Evolutionary conservation across 2,797 vertebrate genomes (phyloP).

Genomic region (Trachops cirrhosus): DNA sequence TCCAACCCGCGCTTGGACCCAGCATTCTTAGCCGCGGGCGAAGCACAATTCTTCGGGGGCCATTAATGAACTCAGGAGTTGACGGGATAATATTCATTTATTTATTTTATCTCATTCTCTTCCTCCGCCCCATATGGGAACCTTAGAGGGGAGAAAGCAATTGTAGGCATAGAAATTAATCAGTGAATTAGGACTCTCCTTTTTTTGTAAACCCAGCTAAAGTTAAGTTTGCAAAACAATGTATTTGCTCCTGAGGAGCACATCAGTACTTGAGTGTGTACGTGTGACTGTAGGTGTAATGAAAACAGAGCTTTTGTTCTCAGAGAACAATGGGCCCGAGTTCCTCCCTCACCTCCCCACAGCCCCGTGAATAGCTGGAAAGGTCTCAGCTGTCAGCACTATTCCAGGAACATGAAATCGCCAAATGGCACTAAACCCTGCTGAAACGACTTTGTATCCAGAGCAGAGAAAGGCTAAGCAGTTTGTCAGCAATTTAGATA

Average conservation of each 20-base stretch:
- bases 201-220: background rate
- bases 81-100: background rate
- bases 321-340: background rate
- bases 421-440: background rate
- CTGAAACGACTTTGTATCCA: background rate
- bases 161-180: background rate
- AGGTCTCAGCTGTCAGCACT: background rate
- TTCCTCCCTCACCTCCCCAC: background rate
- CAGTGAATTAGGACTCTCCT: background rate
- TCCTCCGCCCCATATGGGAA: background rate
- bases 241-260: background rate
- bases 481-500: background rate
- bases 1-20: background rate
- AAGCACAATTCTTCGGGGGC: background rate
- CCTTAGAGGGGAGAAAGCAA: background rate
- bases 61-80: background rate
- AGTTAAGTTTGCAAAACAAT: background rate
- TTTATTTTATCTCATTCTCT: background rate
- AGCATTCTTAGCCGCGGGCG: background rate
- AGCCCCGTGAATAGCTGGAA: background rate
- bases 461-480: background rate
- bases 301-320: background rate
- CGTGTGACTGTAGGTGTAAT: background rate
- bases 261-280: background rate
- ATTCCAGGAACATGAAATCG: no score